Evolutionary conservation across 2,113 vertebrate species (phyloP).

Genomic region (Colossoma macropomum): DNA sequence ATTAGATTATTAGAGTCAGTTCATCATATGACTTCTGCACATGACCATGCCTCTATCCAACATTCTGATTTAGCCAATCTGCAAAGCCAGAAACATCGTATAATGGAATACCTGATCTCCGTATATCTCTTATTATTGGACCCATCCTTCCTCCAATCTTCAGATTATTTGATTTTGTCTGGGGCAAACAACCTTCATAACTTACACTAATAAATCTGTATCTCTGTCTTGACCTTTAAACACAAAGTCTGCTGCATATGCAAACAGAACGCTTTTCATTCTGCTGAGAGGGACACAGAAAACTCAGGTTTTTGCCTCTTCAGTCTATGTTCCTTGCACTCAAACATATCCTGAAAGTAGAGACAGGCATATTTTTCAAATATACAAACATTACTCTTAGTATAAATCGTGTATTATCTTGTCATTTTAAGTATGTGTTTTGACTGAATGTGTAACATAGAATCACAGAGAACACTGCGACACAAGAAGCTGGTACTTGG

Average conservation of each 20-base stretch:
- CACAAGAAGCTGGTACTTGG: too few species aligned
- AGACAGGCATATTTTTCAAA: too few species aligned
- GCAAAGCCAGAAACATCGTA: background rate
- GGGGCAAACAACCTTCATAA: background rate
- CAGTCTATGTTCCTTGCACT: too few species aligned
- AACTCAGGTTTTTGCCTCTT: background rate
- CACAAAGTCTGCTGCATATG: too few species aligned
- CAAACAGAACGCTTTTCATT: background rate
- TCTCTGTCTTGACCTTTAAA: background rate
- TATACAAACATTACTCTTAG: too few species aligned
- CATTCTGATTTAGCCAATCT: conserved; percentile 30
- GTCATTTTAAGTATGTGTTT: too few species aligned
- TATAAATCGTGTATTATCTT: too few species aligned
- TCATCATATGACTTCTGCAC: conserved; percentile 14
- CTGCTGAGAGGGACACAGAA: background rate
- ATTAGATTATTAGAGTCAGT: conserved; percentile 42
- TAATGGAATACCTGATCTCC: background rate
- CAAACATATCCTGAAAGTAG: too few species aligned
- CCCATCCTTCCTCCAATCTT: background rate
- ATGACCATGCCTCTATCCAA: conserved; percentile 30
- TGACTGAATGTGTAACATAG: too few species aligned
- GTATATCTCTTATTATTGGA: background rate
- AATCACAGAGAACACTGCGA: too few species aligned
- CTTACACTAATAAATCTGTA: background rate
- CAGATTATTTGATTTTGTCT: background rate